A percentile compares a stretch with the other conserved stretches of the same genome.
phyloP scores from a whole-genome alignment of 37 sponge, comb jelly and placozoan species.

The Chondrosia reniformis region DNA sequence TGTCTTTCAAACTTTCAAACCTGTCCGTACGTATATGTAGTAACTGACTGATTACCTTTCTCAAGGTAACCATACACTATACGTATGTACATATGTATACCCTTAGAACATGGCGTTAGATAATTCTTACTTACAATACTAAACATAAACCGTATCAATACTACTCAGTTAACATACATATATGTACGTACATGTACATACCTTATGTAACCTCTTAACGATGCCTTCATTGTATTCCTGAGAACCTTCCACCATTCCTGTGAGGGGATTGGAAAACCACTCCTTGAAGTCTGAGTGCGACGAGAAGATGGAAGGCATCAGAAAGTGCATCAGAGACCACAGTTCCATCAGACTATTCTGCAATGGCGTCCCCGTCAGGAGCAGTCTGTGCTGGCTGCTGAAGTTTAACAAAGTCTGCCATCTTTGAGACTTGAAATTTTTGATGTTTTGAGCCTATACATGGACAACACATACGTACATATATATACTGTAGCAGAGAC shows the following conservation, averaged over 20 bases:
- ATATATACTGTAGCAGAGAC: too few relatives aligned
- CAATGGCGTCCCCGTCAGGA: constrained; percentile 97
- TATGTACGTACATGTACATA: too few relatives aligned
- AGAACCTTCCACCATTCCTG: constrained; percentile 98
- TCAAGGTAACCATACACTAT: too few relatives aligned
- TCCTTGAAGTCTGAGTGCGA: constrained; percentile 97
- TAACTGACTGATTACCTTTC: too few relatives aligned
- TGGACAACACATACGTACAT: neutral
- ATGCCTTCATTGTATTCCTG: constrained; percentile 96
- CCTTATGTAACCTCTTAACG: constrained; percentile 92
- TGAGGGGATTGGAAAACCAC: constrained; percentile 99
- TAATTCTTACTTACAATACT: too few relatives aligned
- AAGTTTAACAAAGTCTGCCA: constrained; percentile 98
- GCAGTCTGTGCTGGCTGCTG: constrained; percentile 85
- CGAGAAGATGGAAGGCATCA: constrained; percentile 96
- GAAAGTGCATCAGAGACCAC: constrained; percentile 99
- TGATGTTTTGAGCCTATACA: constrained; percentile 95
- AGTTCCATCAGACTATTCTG: constrained; percentile 99
- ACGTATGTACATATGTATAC: neutral
- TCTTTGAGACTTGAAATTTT: constrained; percentile 99
- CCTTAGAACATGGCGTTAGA: too few relatives aligned
- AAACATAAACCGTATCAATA: too few relatives aligned
- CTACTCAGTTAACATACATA: too few relatives aligned
- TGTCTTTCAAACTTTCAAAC: too few relatives aligned
- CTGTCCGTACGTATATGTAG: too few relatives aligned